Base-by-base conservation (phyloP, 2,797 vertebrate species). In the Hyperoplus lanceolatus region DNA sequence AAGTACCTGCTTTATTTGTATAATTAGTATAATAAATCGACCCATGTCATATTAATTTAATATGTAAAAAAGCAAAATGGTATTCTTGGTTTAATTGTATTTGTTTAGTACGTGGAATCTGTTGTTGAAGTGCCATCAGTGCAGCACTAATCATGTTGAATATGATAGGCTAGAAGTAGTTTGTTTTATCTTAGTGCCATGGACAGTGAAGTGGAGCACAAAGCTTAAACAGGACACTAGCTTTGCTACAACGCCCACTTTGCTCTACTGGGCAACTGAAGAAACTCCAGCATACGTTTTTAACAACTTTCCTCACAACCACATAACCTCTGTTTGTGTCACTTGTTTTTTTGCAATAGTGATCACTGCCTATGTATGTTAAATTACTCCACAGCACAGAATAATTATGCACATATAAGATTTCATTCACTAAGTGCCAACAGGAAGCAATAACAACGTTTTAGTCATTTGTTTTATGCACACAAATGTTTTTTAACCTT, bases 361-460 rank as follows among this genome's bases (percentile, higher is more conserved):
- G 10, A 7, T 51, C 4, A 45, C 0, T 29, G 51, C 53, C 21
- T 29, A 29, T 29, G 29, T 29, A 29, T 29, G 29, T 29, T 29
- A 0, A 53, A 21, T 54, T 29, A 62, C 48, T 48, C 75, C 3
- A 38, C 79, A 55, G 48, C 62, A 73, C 45, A 70, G 58, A 43
- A 53, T 0, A 53, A 45, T 16, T 11, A 60, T 3, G 42, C 12
- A 10, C n/a, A 36, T 18, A 1, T 46, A 67, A 72, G 5, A 39
- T 45, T 78, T 53, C 57, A 82, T 29, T 29, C 77, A 76, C 69
- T 38, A 74, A 84, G 81, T 89, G 86, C 82, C 86, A 86, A 63
- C 6, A 56, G 0, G 9, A 9, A 74, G 67, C 77, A 84, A 80
- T 89, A 89, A 79, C 50, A 12, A 48, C 43, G 60, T 64, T 45